Evolutionary conservation across 2,797 vertebrate genomes (phyloP).

Genomic region (Gallirallus australis): DNA sequence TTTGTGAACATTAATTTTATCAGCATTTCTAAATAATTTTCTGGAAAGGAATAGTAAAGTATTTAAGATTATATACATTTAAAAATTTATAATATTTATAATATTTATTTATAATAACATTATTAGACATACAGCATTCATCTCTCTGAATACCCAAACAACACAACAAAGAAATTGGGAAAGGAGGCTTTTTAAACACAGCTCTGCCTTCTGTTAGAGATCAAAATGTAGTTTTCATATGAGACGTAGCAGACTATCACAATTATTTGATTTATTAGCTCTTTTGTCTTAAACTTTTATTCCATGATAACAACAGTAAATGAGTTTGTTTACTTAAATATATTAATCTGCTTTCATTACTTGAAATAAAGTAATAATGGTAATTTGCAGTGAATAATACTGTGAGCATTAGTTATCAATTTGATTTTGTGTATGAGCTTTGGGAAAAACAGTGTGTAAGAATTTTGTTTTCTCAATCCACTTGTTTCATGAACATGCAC

Average conservation of each 20-base stretch:
- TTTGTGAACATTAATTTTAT: not conserved
- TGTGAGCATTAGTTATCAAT: not conserved
- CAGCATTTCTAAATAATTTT: not conserved
- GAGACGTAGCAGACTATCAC: not conserved
- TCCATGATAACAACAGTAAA: not conserved
- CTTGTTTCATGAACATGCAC: not conserved
- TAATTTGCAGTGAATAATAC: not conserved
- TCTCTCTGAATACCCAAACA: not conserved
- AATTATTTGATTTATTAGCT: slow-evolving; percentile 16
- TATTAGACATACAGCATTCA: not conserved
- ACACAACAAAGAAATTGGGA: not conserved
- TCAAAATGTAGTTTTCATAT: not conserved
- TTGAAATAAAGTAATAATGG: not conserved
- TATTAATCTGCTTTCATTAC: not conserved
- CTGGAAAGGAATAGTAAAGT: not conserved
- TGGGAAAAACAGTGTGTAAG: not conserved
- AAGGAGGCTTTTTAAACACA: not conserved
- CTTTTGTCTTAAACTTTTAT: not conserved
- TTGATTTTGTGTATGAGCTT: not conserved
- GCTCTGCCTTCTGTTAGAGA: not conserved
- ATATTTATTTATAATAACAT: not conserved
- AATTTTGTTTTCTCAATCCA: not conserved
- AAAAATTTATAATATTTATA: not conserved
- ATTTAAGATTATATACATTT: not conserved
- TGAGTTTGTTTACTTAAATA: not conserved